Base-by-base conservation (phyloP, 2,113 vertebrate species). In the Mola mola region DNA sequence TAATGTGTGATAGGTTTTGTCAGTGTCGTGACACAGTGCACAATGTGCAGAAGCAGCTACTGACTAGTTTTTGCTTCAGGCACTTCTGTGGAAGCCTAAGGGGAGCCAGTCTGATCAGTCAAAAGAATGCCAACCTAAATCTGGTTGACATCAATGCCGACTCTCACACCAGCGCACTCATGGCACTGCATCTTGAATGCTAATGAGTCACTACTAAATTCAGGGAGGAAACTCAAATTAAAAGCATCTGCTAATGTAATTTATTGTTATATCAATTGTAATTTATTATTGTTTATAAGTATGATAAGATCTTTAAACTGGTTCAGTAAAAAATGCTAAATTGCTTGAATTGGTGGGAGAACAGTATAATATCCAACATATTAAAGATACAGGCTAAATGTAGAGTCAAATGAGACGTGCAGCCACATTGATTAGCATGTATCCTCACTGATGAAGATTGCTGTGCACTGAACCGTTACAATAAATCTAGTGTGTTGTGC, bases 41-140 rank as follows among this genome's bases (percentile, higher is more conserved):
- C 42, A 28, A 43, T 37, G 40, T 67, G 55, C 63, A 66, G 31
- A 66, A 36, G 65, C 51, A 34, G 44, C 31, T 31, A 41, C 69
- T 62, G 68, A 81, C 64, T 71, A 31, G 42, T 19, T 75, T 64
- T 75, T 66, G 78, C 86, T 87, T 50, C 47, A 71, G 83, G 87
- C 88, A 13, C 31, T 66, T 76, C 46, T 58, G 79, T 62, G 63
- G 78, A 67, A 40, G 77, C 82, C 84, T 75, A 22, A 59, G 75
- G 82, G 75, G 57, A 78, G 34, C 24, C 10, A 9, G 61, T 60
- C 42, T 44, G 64, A 75, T 76, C 47, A 80, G 51, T 57, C 68
- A 57, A 61, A 57, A 73, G 59, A 66, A 72, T 52, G 60, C 68
- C 58, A 79, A 53, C 51, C 72, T 67, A 71, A 64, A 72, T 71